Conservation (phyloP, 2,888 invertebrate species). For the Marronus borbonicus region DNA sequence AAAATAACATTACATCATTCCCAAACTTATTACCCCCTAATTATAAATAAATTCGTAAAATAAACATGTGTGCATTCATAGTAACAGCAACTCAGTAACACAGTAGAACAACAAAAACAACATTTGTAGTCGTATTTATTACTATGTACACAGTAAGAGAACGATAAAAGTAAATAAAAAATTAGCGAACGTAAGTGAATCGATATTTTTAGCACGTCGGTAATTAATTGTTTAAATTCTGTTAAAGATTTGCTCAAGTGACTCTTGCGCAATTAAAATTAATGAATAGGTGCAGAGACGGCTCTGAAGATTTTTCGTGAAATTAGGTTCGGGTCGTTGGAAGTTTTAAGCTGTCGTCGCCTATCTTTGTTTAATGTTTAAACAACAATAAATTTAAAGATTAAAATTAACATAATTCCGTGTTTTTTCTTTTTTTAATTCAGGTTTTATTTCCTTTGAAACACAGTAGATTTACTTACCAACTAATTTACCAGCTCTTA, state of each 20-base stretch:
- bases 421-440: no score
- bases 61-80: slow-evolving; percentile 4
- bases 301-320: background rate
- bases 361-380: no score
- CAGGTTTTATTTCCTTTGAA: no score
- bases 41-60: background rate
- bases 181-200: slow-evolving; percentile 18
- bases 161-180: background rate
- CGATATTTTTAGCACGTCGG: slow-evolving; percentile 15
- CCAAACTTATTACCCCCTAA: background rate
- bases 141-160: background rate
- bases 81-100: slow-evolving; percentile 14
- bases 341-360: no score
- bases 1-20: slow-evolving; percentile 7
- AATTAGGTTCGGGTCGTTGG: no score
- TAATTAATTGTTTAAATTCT: slow-evolving; percentile 12
- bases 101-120: slow-evolving; percentile 19
- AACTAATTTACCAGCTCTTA: no score
- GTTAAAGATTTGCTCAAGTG: slow-evolving; percentile 15
- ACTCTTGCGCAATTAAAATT: slow-evolving; percentile 18
- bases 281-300: slow-evolving; percentile 21
- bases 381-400: no score
- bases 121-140: background rate
- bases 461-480: no score
- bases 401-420: no score